Evolutionary conservation across 2,888 invertebrate genomes (phyloP).

Genomic region (Odontocolon sp.): DNA sequence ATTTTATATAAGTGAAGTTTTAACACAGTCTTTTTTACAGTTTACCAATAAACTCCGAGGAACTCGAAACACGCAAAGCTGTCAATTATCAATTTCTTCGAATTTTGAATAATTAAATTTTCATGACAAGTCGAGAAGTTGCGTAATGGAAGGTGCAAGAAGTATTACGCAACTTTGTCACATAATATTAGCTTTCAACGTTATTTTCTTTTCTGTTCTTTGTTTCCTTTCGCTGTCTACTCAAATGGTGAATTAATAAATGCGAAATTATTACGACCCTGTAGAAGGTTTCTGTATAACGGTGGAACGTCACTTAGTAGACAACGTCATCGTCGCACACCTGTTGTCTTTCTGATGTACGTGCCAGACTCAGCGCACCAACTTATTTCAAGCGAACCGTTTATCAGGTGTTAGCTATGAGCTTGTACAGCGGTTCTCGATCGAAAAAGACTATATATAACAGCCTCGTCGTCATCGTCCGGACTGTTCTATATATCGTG

Average conservation of each 20-base stretch:
- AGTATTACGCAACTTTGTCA: not conserved
- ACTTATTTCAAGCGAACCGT: conserved; percentile 51
- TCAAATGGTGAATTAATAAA: not conserved
- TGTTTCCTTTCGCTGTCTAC: not conserved
- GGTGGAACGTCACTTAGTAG: conserved; percentile 7
- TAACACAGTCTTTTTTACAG: too few relatives aligned
- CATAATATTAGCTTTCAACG: not conserved
- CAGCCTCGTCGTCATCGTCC: conserved; percentile 9
- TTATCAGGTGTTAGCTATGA: conserved; percentile 49
- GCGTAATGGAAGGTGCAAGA: too few relatives aligned
- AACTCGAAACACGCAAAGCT: too few relatives aligned
- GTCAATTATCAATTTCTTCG: too few relatives aligned
- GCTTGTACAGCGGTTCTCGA: conserved; percentile 25
- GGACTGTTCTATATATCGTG: not conserved
- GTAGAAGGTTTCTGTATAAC: not conserved
- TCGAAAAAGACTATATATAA: conserved; percentile 15
- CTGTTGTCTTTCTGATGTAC: conserved; percentile 41
- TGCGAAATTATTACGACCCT: conserved; percentile 9
- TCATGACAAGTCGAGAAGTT: too few relatives aligned
- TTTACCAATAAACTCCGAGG: too few relatives aligned
- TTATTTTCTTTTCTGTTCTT: not conserved
- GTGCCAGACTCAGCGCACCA: conserved; percentile 6
- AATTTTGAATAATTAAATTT: not conserved
- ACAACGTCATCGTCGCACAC: conserved; percentile 50
- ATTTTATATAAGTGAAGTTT: too few relatives aligned